A percentile compares a stretch with the other conserved stretches of the same genome.
phyloP scores from a whole-genome alignment of 2,888 invertebrate genomes.

The Aspidiotus rigidus region DNA sequence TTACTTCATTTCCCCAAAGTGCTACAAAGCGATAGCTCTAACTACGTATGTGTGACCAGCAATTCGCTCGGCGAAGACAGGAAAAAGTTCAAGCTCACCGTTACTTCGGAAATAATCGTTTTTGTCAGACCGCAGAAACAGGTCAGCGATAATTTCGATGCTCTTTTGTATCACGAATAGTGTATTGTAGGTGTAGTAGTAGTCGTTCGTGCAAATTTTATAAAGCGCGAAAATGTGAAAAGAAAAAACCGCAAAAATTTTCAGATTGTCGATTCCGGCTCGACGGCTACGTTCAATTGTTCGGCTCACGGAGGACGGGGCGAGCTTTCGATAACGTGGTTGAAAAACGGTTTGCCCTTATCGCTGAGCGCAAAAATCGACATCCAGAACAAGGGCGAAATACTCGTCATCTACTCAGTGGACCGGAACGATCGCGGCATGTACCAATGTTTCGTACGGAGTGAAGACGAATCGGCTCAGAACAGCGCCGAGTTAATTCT shows the following conservation, averaged over 20 bases:
- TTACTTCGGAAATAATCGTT: conserved; percentile 63
- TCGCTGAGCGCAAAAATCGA: conserved; percentile 42
- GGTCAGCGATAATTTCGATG: conserved; percentile 44
- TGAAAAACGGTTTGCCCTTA: conserved; percentile 47
- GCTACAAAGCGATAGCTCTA: conserved; percentile 64
- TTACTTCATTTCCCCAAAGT: conserved; percentile 64
- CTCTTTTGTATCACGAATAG: no score
- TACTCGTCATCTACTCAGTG: conserved; percentile 47
- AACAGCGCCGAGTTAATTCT: conserved; percentile 70
- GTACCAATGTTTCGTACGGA: conserved; percentile 74
- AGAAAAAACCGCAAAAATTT: not conserved
- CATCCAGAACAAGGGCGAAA: conserved; percentile 42
- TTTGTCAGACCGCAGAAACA: conserved; percentile 69
- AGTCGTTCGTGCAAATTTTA: no score
- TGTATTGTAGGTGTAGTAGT: no score
- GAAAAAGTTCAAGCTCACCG: conserved; percentile 60
- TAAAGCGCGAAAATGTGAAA: no score
- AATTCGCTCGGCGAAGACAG: conserved; percentile 71
- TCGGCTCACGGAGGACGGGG: conserved; percentile 64
- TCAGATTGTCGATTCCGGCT: conserved; percentile 73
- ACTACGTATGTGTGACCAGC: conserved; percentile 75
- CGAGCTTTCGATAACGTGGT: conserved; percentile 43
- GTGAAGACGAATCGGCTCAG: conserved; percentile 70
- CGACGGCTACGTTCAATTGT: conserved; percentile 74
- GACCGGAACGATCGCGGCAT: conserved; percentile 77